Conservation (phyloP, 2,797 vertebrate genomes). For the Lithobates pipiens region DNA sequence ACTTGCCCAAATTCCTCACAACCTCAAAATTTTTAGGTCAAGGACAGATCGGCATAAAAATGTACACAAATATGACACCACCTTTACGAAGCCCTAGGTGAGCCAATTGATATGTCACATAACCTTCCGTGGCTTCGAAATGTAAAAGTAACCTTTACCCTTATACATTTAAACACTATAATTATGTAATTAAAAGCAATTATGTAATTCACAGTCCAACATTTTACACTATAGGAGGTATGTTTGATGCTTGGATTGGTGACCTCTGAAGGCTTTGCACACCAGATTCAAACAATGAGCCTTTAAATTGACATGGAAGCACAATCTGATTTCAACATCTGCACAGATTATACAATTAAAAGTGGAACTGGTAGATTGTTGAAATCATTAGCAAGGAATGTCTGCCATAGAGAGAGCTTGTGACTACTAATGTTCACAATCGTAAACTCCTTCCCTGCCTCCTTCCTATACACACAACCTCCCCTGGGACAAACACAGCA, state of each 20-base stretch:
- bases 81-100: slow-evolving; percentile 32
- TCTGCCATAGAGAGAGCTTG: slow-evolving; percentile 22
- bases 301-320: slow-evolving; percentile 81
- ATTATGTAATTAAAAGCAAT: slow-evolving; percentile 98
- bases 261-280: slow-evolving; percentile 87
- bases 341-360: slow-evolving; percentile 58
- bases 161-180: slow-evolving; percentile 87
- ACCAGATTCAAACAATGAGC: slow-evolving; percentile 86
- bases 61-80: slow-evolving; percentile 57
- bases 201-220: slow-evolving; percentile 90
- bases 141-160: slow-evolving; percentile 89
- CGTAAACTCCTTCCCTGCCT: neutral
- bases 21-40: slow-evolving; percentile 81
- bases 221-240: slow-evolving; percentile 80
- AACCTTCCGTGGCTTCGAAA: slow-evolving; percentile 82
- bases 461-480: neutral
- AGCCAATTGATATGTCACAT: slow-evolving; percentile 71
- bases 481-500: slow-evolving; percentile 14
- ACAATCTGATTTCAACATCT: slow-evolving; percentile 61
- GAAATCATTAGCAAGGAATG: slow-evolving; percentile 44
- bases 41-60: slow-evolving; percentile 74
- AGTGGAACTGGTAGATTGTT: slow-evolving; percentile 60
- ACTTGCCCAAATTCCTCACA: slow-evolving; percentile 71
- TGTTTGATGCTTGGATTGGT: slow-evolving; percentile 88
- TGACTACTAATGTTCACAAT: slow-evolving; percentile 1